Evolutionary conservation across 2,113 vertebrate genomes (phyloP).

Genomic region (Mormoops blainvillei): DNA sequence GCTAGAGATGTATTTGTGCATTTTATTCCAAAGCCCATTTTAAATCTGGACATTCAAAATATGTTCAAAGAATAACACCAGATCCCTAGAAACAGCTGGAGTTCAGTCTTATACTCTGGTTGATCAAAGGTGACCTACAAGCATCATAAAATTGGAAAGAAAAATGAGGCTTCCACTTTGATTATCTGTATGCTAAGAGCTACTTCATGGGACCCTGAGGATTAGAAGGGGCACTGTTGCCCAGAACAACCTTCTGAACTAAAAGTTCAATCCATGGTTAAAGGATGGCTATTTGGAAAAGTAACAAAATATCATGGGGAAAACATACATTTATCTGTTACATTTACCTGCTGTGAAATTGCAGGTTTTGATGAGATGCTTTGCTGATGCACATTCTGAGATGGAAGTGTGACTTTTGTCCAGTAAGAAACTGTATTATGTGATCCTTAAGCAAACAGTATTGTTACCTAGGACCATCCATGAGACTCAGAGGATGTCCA

Average conservation of each 20-base stretch:
- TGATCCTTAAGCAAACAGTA: not conserved
- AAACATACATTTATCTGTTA: not conserved
- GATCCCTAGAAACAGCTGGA: not conserved
- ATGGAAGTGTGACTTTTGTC: not conserved
- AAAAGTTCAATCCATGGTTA: not conserved
- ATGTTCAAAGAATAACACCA: not conserved
- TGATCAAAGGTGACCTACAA: slow-evolving; percentile 20
- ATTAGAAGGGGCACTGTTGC: not conserved
- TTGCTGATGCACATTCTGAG: too few relatives aligned
- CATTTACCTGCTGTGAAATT: not conserved
- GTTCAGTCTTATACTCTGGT: not conserved
- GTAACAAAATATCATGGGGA: not conserved
- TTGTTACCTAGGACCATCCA: not conserved
- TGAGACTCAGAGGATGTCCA: not conserved
- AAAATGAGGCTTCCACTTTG: not conserved
- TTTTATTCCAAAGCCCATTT: slow-evolving; percentile 6
- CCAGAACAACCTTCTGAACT: not conserved
- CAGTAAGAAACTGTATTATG: not conserved
- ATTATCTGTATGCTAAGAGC: not conserved
- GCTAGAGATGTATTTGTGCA: slow-evolving; percentile 16
- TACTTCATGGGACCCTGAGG: not conserved
- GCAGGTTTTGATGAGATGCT: not conserved
- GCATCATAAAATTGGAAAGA: not conserved
- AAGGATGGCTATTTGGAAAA: not conserved
- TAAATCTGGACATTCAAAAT: slow-evolving; percentile 9